phyloP scores from a whole-genome alignment of 2,888 invertebrate species.

The Drosophila parthenogenetica region DNA sequence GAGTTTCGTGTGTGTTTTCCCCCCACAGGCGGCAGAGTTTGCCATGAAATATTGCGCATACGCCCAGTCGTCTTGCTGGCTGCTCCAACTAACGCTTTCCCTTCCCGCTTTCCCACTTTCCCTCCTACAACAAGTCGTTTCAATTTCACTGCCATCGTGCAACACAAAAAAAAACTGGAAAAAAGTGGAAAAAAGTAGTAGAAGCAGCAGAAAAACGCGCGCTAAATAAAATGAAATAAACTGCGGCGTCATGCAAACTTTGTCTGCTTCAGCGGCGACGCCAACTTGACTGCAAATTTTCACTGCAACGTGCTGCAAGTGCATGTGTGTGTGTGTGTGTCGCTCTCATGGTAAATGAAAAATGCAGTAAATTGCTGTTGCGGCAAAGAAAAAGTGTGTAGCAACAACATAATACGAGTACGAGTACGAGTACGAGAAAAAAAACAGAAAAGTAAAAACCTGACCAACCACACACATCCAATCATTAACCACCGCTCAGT shows the following conservation, averaged over 20 bases:
- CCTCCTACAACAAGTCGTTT: constrained; percentile 45
- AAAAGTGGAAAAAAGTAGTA: not conserved
- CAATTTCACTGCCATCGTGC: constrained; percentile 58
- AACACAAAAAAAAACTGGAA: constrained; percentile 15
- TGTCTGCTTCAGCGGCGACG: constrained; percentile 73
- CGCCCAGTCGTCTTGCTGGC: constrained; percentile 55
- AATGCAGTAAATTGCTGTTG: constrained; percentile 69
- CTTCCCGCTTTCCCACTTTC: constrained; percentile 49
- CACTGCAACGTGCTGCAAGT: constrained; percentile 63
- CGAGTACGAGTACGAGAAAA: not conserved
- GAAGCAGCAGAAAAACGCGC: constrained; percentile 11
- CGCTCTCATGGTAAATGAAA: constrained; percentile 57
- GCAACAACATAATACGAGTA: constrained; percentile 33
- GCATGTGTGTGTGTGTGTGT: constrained; percentile 20
- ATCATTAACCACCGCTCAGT: not conserved
- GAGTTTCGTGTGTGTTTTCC: constrained; percentile 3
- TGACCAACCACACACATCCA: constrained; percentile 54
- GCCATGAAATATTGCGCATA: constrained; percentile 72
- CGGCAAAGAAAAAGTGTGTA: constrained; percentile 65
- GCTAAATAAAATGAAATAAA: constrained; percentile 71
- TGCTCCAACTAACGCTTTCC: constrained; percentile 11
- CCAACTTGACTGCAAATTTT: constrained; percentile 77
- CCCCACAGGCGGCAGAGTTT: constrained; percentile 19
- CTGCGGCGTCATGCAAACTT: constrained; percentile 76
- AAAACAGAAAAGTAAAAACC: constrained; percentile 52